Conservation (phyloP, 2,888 invertebrate genomes). For the Agrypnus murinus region DNA sequence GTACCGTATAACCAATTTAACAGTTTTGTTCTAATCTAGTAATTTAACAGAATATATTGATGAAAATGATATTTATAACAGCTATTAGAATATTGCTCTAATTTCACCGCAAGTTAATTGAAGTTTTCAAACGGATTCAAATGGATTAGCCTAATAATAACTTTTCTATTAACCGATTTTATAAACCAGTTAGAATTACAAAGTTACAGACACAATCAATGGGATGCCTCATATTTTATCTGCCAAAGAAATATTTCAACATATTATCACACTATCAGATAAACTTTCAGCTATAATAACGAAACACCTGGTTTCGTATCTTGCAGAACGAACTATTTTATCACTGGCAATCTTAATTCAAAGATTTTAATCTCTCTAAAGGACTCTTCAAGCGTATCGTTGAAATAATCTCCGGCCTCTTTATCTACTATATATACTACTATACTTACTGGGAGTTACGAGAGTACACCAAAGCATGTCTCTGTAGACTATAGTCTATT, state of each 20-base stretch:
- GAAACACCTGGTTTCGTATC: conserved; percentile 45
- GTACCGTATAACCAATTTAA: too few species aligned
- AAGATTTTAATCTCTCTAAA: conserved; percentile 62
- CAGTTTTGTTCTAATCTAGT: too few species aligned
- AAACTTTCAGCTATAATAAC: conserved; percentile 26
- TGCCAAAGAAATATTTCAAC: conserved; percentile 14
- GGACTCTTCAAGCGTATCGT: conserved; percentile 61
- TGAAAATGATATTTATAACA: too few species aligned
- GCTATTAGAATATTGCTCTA: conserved; percentile 24
- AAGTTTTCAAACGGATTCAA: too few species aligned
- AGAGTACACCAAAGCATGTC: conserved; percentile 60
- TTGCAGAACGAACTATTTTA: conserved; percentile 42
- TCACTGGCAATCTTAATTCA: conserved; percentile 57
- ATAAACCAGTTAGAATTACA: background rate
- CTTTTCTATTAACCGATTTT: conserved; percentile 9
- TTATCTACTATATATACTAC: too few species aligned
- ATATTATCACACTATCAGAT: conserved; percentile 29
- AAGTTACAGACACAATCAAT: too few species aligned
- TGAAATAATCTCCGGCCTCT: conserved; percentile 56
- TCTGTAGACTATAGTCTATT: too few species aligned
- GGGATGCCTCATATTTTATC: background rate
- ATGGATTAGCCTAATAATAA: too few species aligned
- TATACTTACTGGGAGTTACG: conserved; percentile 54
- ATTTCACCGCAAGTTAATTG: conserved; percentile 1
- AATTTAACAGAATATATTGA: too few species aligned